Evolutionary conservation across 2,888 invertebrate species (phyloP).

Genomic region (Ptychoptera contaminata): DNA sequence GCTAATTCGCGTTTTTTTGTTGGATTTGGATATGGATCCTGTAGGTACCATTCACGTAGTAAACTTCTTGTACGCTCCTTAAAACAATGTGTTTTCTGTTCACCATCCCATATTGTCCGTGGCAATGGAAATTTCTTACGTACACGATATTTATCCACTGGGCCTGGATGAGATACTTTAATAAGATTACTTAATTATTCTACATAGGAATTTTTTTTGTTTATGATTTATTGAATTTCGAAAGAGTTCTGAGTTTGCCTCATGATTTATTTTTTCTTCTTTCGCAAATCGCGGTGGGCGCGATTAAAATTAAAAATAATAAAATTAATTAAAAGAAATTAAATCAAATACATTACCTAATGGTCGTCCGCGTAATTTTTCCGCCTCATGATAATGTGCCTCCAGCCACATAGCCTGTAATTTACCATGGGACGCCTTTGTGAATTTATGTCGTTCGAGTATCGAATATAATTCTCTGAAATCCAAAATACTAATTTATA

Average conservation of each 20-base stretch:
- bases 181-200: no score
- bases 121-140: slow-evolving; percentile 88
- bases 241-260: slow-evolving; percentile 1
- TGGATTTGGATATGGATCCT: slow-evolving; percentile 93
- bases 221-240: no score
- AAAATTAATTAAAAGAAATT: neutral
- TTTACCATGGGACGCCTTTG: slow-evolving; percentile 77
- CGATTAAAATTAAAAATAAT: neutral
- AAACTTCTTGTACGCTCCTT: slow-evolving; percentile 90
- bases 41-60: slow-evolving; percentile 94
- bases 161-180: slow-evolving; percentile 31
- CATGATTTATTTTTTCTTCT: neutral
- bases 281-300: no score
- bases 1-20: slow-evolving; percentile 85
- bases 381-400: slow-evolving; percentile 86
- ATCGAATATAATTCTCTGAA: slow-evolving; percentile 69
- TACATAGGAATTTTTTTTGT: no score
- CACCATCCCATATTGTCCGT: slow-evolving; percentile 88
- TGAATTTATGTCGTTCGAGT: slow-evolving; percentile 78
- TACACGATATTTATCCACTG: slow-evolving; percentile 86
- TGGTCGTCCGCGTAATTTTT: slow-evolving; percentile 76
- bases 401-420: slow-evolving; percentile 87
- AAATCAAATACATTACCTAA: slow-evolving; percentile 33
- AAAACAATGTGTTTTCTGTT: slow-evolving; percentile 92
- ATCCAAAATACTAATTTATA: neutral